Base-by-base conservation (phyloP, 2,888 invertebrate genomes). In the Andrena marginata region DNA sequence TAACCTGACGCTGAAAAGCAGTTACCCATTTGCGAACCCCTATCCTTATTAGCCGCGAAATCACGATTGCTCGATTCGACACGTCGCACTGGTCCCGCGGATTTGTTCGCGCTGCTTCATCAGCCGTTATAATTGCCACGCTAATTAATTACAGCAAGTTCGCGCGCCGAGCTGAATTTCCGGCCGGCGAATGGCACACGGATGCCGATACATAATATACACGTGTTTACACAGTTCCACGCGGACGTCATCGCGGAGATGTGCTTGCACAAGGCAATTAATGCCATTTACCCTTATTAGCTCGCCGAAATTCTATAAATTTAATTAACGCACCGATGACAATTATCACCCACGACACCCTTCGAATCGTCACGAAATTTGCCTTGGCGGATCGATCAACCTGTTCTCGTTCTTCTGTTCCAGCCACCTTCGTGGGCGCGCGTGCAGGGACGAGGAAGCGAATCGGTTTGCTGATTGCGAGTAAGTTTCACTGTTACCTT, bases 61-160 rank as follows among this genome's bases (percentile, higher is more conserved):
- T 49, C 48, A 29, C 29, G 51, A 68, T 48, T 48, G 23, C 56
- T 29, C 16, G 16, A 42, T 74, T 59, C 16, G 68, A 59, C 63
- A 10, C 31, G 48, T 29, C 51, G 56, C 56, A 13, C 23, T 23
- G 54, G 63, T 31, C n/a, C 54, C 63, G n/a, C 42, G 49, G 62
- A 80, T 80, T 80, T 29, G 80, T 72, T 80, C 63, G 68, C 72
- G 72, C 31, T 68, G 80, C 67, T 71, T 72, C 75, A 75, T 82
- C 70, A 69, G 67, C 59, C 83, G 72, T 68, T 67, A 81, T 75
- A 81, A 82, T 82, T 81, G 64, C 67, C 63, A 56, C 75, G 65
- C 75, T 81, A 82, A 82, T 82, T 82, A 82, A 82, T 82, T 82
- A 80, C 65, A 65, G 51, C 82, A 67, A 82, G 75, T 81, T 62